Percentiles rank a stretch among this genome's conserved stretches.
phyloP scores from a whole-genome alignment of 2,797 vertebrate genomes.

The Clamator glandarius region DNA sequence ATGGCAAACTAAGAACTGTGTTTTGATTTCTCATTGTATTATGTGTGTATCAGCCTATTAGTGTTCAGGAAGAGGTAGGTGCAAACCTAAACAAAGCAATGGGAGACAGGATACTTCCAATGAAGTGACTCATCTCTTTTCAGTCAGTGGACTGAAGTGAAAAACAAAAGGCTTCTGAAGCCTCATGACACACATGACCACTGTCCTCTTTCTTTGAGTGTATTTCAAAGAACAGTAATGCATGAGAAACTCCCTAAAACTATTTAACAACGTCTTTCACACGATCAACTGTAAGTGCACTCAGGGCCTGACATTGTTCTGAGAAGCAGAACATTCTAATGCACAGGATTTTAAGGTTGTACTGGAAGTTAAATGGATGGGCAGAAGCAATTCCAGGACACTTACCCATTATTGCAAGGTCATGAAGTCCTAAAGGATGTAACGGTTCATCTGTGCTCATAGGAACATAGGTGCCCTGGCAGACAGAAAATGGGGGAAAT shows the following conservation, averaged over 20 bases:
- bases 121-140: slow-evolving; percentile 4
- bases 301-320: not conserved
- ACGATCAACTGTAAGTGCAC: not conserved
- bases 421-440: not conserved
- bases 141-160: not conserved
- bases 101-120: not conserved
- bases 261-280: not conserved
- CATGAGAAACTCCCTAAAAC: not conserved
- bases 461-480: not conserved
- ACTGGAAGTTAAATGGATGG: not conserved
- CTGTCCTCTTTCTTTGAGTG: not conserved
- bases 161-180: not conserved
- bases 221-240: not conserved
- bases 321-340: not conserved
- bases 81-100: slow-evolving; percentile 2
- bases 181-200: not conserved
- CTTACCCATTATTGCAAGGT: not conserved
- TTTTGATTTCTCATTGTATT: not conserved
- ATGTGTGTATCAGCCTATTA: not conserved
- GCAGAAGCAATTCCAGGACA: not conserved
- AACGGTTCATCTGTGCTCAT: not conserved
- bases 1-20: not conserved
- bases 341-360: not conserved
- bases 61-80: not conserved
- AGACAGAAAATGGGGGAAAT: not conserved